These are phyloP conservation scores for Dione vanillae DNA, from an alignment of 2,888 invertebrate genomes.

Conservation along the genomic window DNA sequence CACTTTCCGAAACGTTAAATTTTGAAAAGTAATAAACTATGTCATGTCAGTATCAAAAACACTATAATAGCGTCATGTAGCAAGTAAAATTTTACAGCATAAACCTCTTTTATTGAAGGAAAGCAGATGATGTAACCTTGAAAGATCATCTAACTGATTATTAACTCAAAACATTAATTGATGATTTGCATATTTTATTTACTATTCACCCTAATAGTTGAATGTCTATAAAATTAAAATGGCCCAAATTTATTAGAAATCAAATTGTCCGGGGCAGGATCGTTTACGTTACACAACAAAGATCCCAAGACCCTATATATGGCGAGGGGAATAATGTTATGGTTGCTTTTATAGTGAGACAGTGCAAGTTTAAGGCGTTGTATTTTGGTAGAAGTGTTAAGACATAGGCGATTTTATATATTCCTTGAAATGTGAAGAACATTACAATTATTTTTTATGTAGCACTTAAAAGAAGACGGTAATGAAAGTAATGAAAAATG, in stretches of 20 bases:
- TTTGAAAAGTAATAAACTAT: too few species aligned
- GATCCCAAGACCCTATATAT: constrained; percentile 56
- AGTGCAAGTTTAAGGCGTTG: constrained; percentile 56
- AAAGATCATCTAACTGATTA: background rate
- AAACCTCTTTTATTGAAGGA: too few species aligned
- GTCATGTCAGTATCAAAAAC: too few species aligned
- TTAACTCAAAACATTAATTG: constrained; percentile 1
- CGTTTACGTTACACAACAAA: constrained; percentile 74
- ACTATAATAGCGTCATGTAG: too few species aligned
- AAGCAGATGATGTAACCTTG: background rate
- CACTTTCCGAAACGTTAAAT: too few species aligned
- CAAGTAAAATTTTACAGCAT: too few species aligned
- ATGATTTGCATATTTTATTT: constrained; percentile 27
- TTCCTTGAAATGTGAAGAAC: too few species aligned
- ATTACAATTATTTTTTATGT: too few species aligned
- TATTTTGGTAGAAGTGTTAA: constrained; percentile 51
- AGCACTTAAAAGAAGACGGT: too few species aligned
- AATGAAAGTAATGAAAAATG: too few species aligned
- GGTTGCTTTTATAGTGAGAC: constrained; percentile 49
- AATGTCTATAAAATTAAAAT: constrained; percentile 59
- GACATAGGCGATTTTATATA: background rate
- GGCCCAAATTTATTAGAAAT: constrained; percentile 72
- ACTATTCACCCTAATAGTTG: constrained; percentile 48
- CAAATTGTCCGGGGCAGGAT: constrained; percentile 69
- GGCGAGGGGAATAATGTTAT: constrained; percentile 69